Conservation (phyloP, 2,113 vertebrate genomes). For the Chloroceryle aenea region DNA sequence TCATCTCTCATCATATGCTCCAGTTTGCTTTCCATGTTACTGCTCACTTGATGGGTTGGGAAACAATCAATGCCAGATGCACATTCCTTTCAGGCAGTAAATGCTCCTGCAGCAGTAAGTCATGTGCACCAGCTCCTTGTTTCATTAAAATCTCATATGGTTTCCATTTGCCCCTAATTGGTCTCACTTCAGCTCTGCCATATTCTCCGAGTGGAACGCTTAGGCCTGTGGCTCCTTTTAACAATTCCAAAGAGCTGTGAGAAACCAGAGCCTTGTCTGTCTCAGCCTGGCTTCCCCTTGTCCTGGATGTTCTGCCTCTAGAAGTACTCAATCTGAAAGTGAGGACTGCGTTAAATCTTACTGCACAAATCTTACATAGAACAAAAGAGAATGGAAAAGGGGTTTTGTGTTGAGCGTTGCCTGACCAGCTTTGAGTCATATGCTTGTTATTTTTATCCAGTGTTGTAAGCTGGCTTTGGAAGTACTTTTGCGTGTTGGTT, state of each 20-base stretch:
- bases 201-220: conserved; percentile 25
- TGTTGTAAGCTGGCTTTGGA: conserved; percentile 23
- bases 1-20: conserved; percentile 25
- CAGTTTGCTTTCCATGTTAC: conserved; percentile 39
- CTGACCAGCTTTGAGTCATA: conserved; percentile 8
- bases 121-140: conserved; percentile 40
- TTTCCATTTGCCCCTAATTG: conserved; percentile 69
- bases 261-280: neutral
- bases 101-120: conserved; percentile 26
- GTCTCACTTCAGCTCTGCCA: conserved; percentile 44
- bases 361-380: neutral
- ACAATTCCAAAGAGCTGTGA: conserved; percentile 7
- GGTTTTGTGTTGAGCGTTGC: neutral
- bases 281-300: neutral
- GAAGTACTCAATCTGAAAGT: neutral
- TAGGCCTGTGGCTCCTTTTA: conserved; percentile 16
- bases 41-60: conserved; percentile 39
- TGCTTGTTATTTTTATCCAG: conserved; percentile 33
- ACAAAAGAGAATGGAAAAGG: neutral
- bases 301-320: neutral
- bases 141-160: conserved; percentile 60
- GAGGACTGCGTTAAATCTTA: neutral
- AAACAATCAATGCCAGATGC: conserved; percentile 55
- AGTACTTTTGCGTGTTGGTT: conserved; percentile 25
- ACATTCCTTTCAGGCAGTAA: conserved; percentile 55